These are phyloP conservation scores for Invenusta paracnida DNA, from an alignment of 2,888 invertebrate genomes.

Conservation along the genomic window DNA sequence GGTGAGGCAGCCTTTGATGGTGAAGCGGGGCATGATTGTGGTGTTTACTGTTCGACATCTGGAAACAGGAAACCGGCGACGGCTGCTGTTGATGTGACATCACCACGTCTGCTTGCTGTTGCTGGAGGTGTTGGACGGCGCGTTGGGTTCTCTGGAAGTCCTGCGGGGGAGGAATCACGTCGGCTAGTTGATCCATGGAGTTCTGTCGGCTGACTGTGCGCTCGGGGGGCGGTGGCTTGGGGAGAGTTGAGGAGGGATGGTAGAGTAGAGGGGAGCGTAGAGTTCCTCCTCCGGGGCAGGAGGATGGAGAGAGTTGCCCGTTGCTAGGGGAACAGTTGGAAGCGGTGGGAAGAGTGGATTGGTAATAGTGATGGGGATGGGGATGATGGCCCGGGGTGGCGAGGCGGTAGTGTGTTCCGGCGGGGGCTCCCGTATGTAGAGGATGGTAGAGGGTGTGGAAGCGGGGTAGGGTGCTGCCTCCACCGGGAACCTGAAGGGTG, in stretches of 20 bases:
- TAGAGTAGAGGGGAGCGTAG: not conserved
- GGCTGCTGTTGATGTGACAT: not conserved
- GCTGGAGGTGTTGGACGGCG: no score
- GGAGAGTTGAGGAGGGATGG: no score
- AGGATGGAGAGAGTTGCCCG: not conserved
- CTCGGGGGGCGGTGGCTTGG: not conserved
- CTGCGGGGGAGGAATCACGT: slow-evolving; percentile 1
- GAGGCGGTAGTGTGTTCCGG: not conserved
- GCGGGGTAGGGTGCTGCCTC: not conserved
- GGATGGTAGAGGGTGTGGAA: slow-evolving; percentile 17
- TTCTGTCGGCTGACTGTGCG: not conserved
- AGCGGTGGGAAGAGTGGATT: no score
- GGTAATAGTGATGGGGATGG: no score
- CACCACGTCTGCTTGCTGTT: not conserved
- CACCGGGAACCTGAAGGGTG: not conserved
- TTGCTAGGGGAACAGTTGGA: not conserved
- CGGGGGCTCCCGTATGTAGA: not conserved
- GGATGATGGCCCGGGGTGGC: no score
- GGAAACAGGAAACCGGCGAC: not conserved
- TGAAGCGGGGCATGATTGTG: not conserved
- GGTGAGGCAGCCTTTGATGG: not conserved
- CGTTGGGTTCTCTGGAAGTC: not conserved
- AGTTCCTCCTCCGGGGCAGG: not conserved
- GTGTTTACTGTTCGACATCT: no score
- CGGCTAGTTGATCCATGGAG: not conserved